Evolutionary conservation across 2,797 vertebrate genomes (phyloP).

Genomic region (Liasis olivaceus): DNA sequence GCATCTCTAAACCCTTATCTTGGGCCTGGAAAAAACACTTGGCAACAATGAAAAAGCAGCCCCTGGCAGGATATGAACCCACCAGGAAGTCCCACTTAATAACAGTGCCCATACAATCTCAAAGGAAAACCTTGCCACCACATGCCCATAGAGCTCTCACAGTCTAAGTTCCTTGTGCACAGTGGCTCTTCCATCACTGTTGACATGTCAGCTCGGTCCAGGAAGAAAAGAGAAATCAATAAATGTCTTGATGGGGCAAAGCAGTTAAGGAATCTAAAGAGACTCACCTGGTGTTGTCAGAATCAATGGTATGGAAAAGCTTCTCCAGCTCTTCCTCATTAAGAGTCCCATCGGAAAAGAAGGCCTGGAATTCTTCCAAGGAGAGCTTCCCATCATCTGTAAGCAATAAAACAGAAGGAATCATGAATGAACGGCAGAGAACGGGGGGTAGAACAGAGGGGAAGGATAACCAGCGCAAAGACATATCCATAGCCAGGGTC

Average conservation of each 20-base stretch:
- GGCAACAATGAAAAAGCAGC: neutral
- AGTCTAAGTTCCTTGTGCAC: no score
- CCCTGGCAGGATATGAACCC: no score
- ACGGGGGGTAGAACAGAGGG: neutral
- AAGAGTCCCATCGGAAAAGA: constrained; percentile 94
- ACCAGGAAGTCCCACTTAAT: neutral
- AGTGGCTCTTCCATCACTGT: no score
- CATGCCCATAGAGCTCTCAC: neutral
- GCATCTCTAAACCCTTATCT: neutral
- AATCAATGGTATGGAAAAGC: constrained; percentile 96
- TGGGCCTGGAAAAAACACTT: neutral
- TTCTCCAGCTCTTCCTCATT: constrained; percentile 94
- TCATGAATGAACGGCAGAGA: constrained; percentile 16
- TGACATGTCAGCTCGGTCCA: neutral
- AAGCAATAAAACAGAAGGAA: constrained; percentile 20
- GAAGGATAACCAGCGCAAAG: neutral
- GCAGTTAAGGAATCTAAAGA: neutral
- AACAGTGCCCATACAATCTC: neutral
- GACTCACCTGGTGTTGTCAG: constrained; percentile 95
- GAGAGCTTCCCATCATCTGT: constrained; percentile 97
- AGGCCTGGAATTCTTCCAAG: constrained; percentile 97
- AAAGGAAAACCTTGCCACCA: neutral
- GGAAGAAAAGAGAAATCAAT: neutral
- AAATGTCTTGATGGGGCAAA: neutral
- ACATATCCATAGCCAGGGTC: neutral